A percentile compares a stretch with the other conserved stretches of the same genome.
Conservation (phyloP, 2,888 invertebrate species). For the Lasioglossum lativentre region DNA sequence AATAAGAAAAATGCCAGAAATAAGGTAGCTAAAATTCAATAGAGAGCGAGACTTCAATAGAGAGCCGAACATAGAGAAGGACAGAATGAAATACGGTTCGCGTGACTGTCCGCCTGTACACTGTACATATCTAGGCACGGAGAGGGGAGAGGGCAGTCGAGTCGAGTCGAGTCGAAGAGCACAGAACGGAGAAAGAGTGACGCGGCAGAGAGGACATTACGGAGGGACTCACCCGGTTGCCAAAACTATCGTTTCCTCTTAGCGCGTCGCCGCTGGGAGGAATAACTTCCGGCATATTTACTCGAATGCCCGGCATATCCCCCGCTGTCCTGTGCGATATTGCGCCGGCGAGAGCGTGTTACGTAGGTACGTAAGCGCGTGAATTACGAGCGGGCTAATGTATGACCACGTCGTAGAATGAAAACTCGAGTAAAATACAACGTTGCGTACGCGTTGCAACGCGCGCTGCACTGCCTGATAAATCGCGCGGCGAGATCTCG, state of each 20-base stretch:
- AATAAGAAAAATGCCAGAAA: too few relatives aligned
- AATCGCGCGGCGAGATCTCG: conserved; percentile 49
- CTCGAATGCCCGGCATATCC: conserved; percentile 50
- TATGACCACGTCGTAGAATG: conserved; percentile 50
- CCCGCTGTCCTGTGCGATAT: conserved; percentile 53
- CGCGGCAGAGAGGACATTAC: neutral
- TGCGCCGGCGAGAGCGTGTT: conserved; percentile 25
- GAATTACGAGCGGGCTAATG: conserved; percentile 61
- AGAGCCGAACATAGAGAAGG: too few relatives aligned
- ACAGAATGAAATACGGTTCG: too few relatives aligned
- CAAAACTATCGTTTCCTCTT: conserved; percentile 64
- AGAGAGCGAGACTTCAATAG: too few relatives aligned
- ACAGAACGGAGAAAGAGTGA: neutral
- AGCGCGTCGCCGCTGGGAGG: conserved; percentile 51
- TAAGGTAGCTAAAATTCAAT: too few relatives aligned
- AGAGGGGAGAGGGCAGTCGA: neutral
- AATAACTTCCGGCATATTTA: conserved; percentile 67
- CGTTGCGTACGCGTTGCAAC: conserved; percentile 11
- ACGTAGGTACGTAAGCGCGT: conserved; percentile 36
- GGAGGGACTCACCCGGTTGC: conserved; percentile 22
- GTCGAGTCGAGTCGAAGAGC: neutral
- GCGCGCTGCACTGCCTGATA: conserved; percentile 29
- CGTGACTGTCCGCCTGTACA: too few relatives aligned
- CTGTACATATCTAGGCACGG: neutral
- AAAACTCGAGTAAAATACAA: conserved; percentile 60